Evolutionary conservation across 2,797 vertebrate genomes (phyloP).

Genomic region (Propithecus deckenii): DNA sequence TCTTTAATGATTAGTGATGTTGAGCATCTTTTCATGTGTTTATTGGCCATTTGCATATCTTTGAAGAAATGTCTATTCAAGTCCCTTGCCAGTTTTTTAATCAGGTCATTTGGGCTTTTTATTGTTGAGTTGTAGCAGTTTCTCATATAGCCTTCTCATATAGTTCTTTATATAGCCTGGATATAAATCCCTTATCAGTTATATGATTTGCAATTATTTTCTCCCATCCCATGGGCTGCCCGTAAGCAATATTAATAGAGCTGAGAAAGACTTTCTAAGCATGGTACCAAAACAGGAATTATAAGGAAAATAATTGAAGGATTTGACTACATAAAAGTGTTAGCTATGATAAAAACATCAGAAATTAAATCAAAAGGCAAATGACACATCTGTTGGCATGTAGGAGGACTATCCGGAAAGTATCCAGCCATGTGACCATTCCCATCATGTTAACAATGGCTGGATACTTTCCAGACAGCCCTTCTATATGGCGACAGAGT

Average conservation of each 20-base stretch:
- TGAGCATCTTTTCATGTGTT: background rate
- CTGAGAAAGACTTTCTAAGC: background rate
- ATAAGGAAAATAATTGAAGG: background rate
- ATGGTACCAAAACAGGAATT: background rate
- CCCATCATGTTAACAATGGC: too few relatives aligned
- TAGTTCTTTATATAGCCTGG: background rate
- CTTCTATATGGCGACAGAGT: background rate
- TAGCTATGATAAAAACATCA: background rate
- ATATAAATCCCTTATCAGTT: background rate
- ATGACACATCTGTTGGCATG: background rate
- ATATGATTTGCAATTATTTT: background rate
- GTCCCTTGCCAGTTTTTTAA: background rate
- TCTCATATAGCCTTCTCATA: too few relatives aligned
- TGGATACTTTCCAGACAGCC: too few relatives aligned
- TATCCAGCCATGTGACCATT: too few relatives aligned
- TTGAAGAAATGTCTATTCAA: background rate
- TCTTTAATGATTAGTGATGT: background rate
- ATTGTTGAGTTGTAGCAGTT: background rate
- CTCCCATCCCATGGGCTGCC: background rate
- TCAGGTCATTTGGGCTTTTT: background rate
- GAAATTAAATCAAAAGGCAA: constrained; percentile 30
- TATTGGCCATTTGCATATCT: background rate
- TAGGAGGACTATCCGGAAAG: too few relatives aligned
- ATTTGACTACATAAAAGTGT: background rate
- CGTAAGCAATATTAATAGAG: background rate